phyloP scores from a whole-genome alignment of 1,140 invertebrate genomes.

The Drosophila teissieri region DNA sequence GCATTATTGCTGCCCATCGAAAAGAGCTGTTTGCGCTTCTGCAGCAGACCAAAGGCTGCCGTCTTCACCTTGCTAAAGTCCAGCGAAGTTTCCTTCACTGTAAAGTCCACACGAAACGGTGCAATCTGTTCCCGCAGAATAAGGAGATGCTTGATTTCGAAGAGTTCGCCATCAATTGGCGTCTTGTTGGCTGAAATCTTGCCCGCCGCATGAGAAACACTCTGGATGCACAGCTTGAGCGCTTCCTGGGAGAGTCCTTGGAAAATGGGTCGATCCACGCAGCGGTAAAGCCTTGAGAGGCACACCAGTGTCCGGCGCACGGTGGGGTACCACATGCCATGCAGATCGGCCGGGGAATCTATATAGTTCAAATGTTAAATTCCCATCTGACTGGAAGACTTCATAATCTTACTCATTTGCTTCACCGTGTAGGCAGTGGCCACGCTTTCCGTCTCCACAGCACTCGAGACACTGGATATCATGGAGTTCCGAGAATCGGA shows the following conservation, averaged over 20 bases:
- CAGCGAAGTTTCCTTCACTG: constrained; percentile 94
- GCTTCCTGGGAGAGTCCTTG: constrained; percentile 98
- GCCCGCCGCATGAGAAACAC: constrained; percentile 91
- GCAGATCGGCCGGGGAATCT: constrained; percentile 96
- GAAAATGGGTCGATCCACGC: constrained; percentile 97
- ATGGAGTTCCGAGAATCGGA: constrained; percentile 89
- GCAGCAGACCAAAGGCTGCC: constrained; percentile 93
- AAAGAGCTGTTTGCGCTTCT: constrained; percentile 94
- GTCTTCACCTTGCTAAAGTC: constrained; percentile 96
- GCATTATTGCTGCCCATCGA: constrained; percentile 95
- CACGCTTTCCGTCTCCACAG: constrained; percentile 73
- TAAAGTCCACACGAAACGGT: constrained; percentile 98
- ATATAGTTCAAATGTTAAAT: neutral
- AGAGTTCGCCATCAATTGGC: constrained; percentile 95
- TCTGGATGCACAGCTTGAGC: constrained; percentile 95
- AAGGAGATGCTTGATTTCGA: constrained; percentile 98
- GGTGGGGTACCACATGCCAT: constrained; percentile 99
- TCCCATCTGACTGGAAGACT: rapidly evolving
- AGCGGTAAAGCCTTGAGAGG: constrained; percentile 96
- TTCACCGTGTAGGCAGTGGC: constrained; percentile 71
- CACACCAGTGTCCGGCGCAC: constrained; percentile 97
- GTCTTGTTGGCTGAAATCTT: constrained; percentile 89
- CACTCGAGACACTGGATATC: constrained; percentile 87
- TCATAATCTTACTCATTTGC: constrained; percentile 64
- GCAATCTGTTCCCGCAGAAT: constrained; percentile 99